Percentiles rank a stretch among this genome's conserved stretches.
Evolutionary conservation across 2,888 invertebrate species (phyloP).

Genomic region (Eurytoma adleriae): DNA sequence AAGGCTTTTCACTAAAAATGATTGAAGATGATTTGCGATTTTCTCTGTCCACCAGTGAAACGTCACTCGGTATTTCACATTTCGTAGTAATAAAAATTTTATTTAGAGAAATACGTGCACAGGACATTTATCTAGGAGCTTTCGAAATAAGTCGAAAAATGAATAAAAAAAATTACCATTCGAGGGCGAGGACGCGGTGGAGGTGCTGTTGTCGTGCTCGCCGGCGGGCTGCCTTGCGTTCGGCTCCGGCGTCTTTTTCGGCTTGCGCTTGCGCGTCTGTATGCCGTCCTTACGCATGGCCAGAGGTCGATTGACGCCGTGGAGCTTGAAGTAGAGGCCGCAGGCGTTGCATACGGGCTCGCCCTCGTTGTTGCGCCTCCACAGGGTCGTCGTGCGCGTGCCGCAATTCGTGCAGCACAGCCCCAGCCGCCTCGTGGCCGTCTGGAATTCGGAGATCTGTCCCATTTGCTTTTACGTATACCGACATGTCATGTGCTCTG

Average conservation of each 20-base stretch:
- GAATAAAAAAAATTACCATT: conserved; percentile 61
- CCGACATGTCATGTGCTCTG: conserved; percentile 26
- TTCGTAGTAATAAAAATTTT: too few species aligned
- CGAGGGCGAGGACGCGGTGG: conserved; percentile 71
- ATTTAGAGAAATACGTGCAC: too few species aligned
- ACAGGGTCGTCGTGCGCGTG: conserved; percentile 97
- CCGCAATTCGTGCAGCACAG: conserved; percentile 97
- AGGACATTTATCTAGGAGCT: too few species aligned
- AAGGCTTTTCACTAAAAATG: too few species aligned
- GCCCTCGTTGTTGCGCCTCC: conserved; percentile 98
- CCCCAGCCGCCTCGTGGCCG: conserved; percentile 91
- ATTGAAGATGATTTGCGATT: too few species aligned
- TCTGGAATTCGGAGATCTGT: conserved; percentile 80
- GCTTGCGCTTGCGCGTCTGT: conserved; percentile 96
- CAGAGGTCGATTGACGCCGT: conserved; percentile 93
- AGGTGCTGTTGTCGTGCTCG: conserved; percentile 62
- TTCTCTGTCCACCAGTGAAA: too few species aligned
- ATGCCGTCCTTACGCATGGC: conserved; percentile 98
- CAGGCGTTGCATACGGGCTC: conserved; percentile 99
- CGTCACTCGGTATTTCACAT: too few species aligned
- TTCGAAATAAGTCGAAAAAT: too few species aligned
- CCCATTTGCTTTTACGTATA: conserved; percentile 73
- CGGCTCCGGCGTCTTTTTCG: conserved; percentile 84
- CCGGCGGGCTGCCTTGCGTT: conserved; percentile 67
- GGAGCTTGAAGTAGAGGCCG: conserved; percentile 96